Base-by-base conservation (phyloP, 1,140 invertebrate species). In the Homarus americanus region DNA sequence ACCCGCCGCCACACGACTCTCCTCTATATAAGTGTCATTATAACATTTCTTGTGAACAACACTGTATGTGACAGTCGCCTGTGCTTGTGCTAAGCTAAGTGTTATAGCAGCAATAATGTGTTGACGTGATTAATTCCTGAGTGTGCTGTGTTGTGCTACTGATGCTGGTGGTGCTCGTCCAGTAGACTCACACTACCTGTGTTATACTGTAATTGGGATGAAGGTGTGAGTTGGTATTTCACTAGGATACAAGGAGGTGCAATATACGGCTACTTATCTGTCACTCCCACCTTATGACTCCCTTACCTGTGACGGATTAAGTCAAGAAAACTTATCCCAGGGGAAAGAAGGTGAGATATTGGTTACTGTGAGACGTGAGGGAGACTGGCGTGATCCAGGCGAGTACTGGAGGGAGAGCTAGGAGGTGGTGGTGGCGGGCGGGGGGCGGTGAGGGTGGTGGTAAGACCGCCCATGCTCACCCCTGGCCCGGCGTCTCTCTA, bases 391-490 rank as follows among this genome's bases (percentile, higher is more conserved):
- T 20, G 10, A 15, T 20, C 53, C 10, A 58, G 53, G 10, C 10
- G 17, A 20, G 63, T 69, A n/a, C 32, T 32, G 63, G 63, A 28
- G 53, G 53, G 63, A 40, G 24, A 73, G 20, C 4, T 34, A 38
- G n/a, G 53, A 17, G n/a, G 58, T 41, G 82, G 20, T 38, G 40
- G 85, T 36, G 73, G 41, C 20, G 28, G 17, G 20, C 17, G 69
- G 49, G 40, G 41, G 66, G 69, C 41, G 75, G 85, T 20, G 53
- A 53, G 85, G 73, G 58, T 34, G 76, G 86, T 66, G 78, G n/a
- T 38, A 15, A 58, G 49, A n/a, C 87, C 87, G 79, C 87, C 87
- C 87, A 89, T 83, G 79, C 40, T 80, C 40, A 38, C 75, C 49
- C 53, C 75, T 78, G 24, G 69, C 36, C 24, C 20, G 58, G 41